These are phyloP conservation scores for Gopherus flavomarginatus DNA, from an alignment of 2,113 vertebrate genomes.

Conservation along the genomic window DNA sequence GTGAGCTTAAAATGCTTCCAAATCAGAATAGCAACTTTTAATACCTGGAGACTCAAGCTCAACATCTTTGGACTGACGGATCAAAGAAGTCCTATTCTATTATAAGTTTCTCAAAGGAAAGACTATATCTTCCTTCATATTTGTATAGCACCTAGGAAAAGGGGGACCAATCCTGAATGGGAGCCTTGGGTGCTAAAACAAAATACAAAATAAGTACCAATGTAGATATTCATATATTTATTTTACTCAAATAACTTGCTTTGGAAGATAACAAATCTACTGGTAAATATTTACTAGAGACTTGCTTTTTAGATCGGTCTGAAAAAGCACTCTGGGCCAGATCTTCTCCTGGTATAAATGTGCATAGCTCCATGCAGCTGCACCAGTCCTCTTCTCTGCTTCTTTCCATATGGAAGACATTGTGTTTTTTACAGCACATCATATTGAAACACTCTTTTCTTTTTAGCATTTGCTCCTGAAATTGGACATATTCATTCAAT, in stretches of 20 bases:
- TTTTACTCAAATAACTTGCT: background rate
- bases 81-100: background rate
- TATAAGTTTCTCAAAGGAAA: background rate
- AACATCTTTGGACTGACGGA: background rate
- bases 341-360: background rate
- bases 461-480: background rate
- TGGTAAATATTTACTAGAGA: background rate
- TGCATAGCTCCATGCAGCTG: background rate
- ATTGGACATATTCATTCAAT: background rate
- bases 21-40: background rate
- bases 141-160: fast-evolving
- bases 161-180: background rate
- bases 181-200: background rate
- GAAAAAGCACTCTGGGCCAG: background rate
- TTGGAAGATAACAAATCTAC: background rate
- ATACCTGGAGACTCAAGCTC: background rate
- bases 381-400: background rate
- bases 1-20: background rate
- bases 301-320: background rate
- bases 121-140: background rate
- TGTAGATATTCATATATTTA: background rate
- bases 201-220: background rate
- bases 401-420: background rate
- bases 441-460: background rate
- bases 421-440: background rate